These are phyloP conservation scores for Drosophila picticornis DNA, from an alignment of 2,888 invertebrate genomes.

Conservation along the genomic window DNA sequence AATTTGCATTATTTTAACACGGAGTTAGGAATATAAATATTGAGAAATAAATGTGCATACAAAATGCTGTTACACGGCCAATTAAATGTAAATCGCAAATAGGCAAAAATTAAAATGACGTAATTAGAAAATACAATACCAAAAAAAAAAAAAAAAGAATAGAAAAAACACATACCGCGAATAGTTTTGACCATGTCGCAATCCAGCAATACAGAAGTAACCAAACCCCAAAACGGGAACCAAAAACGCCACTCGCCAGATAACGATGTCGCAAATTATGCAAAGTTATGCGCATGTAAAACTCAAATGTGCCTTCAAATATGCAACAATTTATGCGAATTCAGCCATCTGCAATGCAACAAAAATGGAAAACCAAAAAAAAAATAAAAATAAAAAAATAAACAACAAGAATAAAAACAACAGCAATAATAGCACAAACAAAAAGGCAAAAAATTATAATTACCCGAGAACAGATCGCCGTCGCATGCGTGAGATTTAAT, in stretches of 20 bases:
- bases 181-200: constrained; percentile 32
- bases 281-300: constrained; percentile 73
- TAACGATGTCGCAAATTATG: constrained; percentile 70
- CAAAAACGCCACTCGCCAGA: constrained; percentile 42
- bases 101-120: constrained; percentile 57
- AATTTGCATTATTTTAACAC: constrained; percentile 53
- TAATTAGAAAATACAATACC: constrained; percentile 64
- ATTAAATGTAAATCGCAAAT: constrained; percentile 59
- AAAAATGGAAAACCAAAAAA: constrained; percentile 1
- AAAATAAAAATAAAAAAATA: neutral
- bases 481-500: constrained; percentile 57
- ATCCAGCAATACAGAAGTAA: constrained; percentile 23
- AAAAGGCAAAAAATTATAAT: constrained; percentile 70
- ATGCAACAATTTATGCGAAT: constrained; percentile 78
- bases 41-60: constrained; percentile 18
- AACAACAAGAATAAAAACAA: neutral
- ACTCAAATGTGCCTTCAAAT: constrained; percentile 63
- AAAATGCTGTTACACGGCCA: constrained; percentile 13
- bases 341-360: constrained; percentile 62
- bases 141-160: constrained; percentile 22
- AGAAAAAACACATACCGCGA: neutral
- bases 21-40: constrained; percentile 2
- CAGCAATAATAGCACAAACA: constrained; percentile 15
- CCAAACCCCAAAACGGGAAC: constrained; percentile 7
- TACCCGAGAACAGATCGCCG: constrained; percentile 56